Evolutionary conservation across 2,797 vertebrate species (phyloP), one percentile per base, ranked within the genome.

Genomic region (Falco naumanni): DNA sequence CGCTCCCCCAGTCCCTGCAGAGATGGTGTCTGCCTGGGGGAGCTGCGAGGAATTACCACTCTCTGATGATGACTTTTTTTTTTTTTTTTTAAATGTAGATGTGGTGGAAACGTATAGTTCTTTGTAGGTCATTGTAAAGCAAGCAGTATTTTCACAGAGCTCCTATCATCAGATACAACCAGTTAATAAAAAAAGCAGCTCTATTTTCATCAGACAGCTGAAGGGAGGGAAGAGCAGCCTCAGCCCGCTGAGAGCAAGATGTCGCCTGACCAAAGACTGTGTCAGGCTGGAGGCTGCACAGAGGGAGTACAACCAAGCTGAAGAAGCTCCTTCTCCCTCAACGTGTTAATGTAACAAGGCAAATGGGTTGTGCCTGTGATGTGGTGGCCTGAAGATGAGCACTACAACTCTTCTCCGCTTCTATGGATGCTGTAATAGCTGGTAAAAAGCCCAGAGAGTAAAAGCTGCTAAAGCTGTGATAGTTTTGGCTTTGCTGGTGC

Each of bases 271-370:
- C 59, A 4, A 4, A 28, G 57, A 3, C 19, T 3, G 3, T 29
- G 39, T 17, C 21, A 11, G 76, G 59, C 45, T 26, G 51, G 65
- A 17, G 28, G 75, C 37, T 41, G 60, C 19, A 3, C 17, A 1
- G 10, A 26, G 34, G 41, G 50, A 29, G 34, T 7, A 6, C 25
- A 14, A 34, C 21, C 28, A 7, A 48, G 64, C 16, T 6, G 0
- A 3, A 31, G n/a, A 11, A 20, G 26, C 53, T 41, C n/a, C 22
- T 5, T 13, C 17, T 45, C 16, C 33, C 33, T 15, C 25, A 3
- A 1, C 0, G 13, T 2, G 25, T 14, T 16, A 0, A 0, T 8
- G 11, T 45, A 33, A 26, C 0, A 9, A 28, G 54, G 60, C 16
- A 11, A 4, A 47, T 3, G 34, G 12, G 74, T 7, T 11, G 31